Evolutionary conservation across 2,113 vertebrate genomes (phyloP).

Genomic region (Megaleporinus macrocephalus): DNA sequence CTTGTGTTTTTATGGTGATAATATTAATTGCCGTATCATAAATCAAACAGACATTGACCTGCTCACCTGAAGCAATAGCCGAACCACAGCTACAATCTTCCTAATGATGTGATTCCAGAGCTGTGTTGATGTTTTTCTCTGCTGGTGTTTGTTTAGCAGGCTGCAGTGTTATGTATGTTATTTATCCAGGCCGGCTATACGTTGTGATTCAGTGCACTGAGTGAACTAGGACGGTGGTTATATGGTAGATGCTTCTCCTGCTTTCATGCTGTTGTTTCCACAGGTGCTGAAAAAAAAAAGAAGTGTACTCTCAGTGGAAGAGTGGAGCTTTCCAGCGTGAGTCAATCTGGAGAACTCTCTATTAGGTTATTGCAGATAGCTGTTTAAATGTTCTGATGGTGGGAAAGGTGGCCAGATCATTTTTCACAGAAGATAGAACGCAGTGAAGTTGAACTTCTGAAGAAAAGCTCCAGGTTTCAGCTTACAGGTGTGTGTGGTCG

Average conservation of each 20-base stretch:
- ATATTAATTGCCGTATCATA: background rate
- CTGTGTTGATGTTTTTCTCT: background rate
- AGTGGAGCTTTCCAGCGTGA: background rate
- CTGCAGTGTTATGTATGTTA: background rate
- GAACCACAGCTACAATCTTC: background rate
- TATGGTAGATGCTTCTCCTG: background rate
- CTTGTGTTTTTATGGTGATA: too few species aligned
- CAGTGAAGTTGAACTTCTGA: slow-evolving; percentile 22
- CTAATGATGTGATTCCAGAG: background rate
- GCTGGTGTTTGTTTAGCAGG: background rate
- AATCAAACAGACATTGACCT: background rate
- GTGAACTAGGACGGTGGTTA: background rate
- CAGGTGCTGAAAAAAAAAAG: slow-evolving; percentile 29
- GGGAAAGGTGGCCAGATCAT: slow-evolving; percentile 36
- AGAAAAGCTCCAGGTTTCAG: background rate
- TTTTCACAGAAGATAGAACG: slow-evolving; percentile 30
- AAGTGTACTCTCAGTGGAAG: background rate
- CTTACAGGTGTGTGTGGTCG: background rate
- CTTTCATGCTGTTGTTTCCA: slow-evolving; percentile 28
- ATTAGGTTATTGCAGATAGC: slow-evolving; percentile 36
- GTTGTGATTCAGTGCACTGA: background rate
- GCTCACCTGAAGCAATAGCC: background rate
- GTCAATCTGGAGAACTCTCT: slow-evolving; percentile 21
- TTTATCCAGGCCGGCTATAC: background rate
- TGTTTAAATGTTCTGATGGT: slow-evolving; percentile 38